Evolutionary conservation across 2,888 invertebrate genomes (phyloP), one percentile per base, ranked within the genome.

Genomic region (Pandemis cinnamomeana): DNA sequence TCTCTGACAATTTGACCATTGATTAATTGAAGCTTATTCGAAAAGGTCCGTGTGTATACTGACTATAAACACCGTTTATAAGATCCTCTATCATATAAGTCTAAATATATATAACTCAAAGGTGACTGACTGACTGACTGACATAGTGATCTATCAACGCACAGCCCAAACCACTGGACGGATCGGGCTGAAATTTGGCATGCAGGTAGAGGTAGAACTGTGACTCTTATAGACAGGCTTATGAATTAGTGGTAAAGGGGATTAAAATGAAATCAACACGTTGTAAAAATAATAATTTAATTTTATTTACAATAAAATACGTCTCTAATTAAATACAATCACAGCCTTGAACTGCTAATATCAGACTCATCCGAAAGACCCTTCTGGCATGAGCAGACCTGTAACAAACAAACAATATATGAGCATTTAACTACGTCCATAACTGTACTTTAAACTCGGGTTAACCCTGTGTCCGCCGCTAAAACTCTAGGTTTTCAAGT

Each of bases 351-450:
- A 20, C 36, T n/a, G 36, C 7, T 27, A 72, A 69, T 75, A 71
- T 55, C 64, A 60, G 4, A 58, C 36, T 53, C 80, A 88, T 62
- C 81, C 81, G 80, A 93, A 90, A 0, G 95, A 93, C 11, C 86
- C 89, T 0, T 93, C 93, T 0, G 94, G 92, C 92, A 95, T 94
- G 5, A 95, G 81, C 1, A 95, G 78, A 79, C 88, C 95, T 95
- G 89, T 7, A 88, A 89, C 68, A 80, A 78, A 80, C 76, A 71
- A 76, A 70, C 7, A 74, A 64, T 41, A 67, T 6, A 71, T 20
- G 2, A 36, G 27, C 27, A 36, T 10, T 61, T 48, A 27, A 20
- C 7, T 44, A 44, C 7, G 44, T 44, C 8, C 11, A 11, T 48
- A 48, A 48, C 8, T 48, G 3, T 20, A 53, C 1, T 8, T 53